Evolutionary conservation across 2,797 vertebrate species (phyloP), one percentile per base, ranked within the genome.

Genomic region (Hyperoplus immaculatus): DNA sequence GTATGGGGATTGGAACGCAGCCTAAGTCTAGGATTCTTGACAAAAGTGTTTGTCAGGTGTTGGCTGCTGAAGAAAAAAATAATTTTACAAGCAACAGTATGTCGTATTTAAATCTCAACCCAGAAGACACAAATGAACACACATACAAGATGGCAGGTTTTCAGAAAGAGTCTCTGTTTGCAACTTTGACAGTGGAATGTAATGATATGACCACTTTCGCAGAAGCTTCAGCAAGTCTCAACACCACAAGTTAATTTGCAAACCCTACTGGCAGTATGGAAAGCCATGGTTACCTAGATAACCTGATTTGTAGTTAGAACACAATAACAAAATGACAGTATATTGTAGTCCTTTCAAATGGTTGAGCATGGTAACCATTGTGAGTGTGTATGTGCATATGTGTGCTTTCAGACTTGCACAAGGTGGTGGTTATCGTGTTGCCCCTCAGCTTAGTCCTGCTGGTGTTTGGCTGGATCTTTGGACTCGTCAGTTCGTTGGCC

Each of bases 391-490:
- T 47, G 41, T 69, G 63, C 39, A 6, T 58, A 3, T 72, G 43
- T 62, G 38, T 88, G 64, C 82, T 75, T 89, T 11, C 88, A 96
- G 96, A 74, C 7, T 84, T 96, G 82, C 96, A 95, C 80, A 92
- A 87, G n/a, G 92, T 93, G 7, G 91, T 97, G 68, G 91, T 95
- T 75, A 93, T 96, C 58, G 10, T 96, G 55, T 81, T 96, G 78
- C 96, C 95, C 0, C 87, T 96, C 84, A 96, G 95, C 78, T 93
- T 96, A 70, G 64, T 96, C 60, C 85, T 96, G 63, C 69, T 96
- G 58, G 94, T 96, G 73, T 92, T 95, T 0, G 93, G 95, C 36
- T 95, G 96, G 91, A 94, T 96, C 83, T 94, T 92, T 2, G 93
- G 95, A 45, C 88, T 97, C 1, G 94, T 96, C 78, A 92, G 95